Percentiles rank a stretch among this genome's conserved stretches.
These are phyloP conservation scores for Orientallactaga sibirica DNA, from an alignment of 2,797 vertebrate species.

Conservation along the genomic window DNA sequence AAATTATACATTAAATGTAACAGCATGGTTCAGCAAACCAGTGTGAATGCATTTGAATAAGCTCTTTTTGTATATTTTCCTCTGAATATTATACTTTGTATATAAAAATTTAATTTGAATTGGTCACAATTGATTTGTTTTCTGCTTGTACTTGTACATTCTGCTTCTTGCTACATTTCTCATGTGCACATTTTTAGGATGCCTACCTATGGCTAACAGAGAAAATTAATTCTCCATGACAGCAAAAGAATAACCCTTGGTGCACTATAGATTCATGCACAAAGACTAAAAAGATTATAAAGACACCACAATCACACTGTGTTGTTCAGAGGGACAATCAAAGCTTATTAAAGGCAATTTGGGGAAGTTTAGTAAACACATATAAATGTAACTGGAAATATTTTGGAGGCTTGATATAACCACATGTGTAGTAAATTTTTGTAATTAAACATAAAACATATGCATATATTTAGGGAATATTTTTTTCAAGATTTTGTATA, in stretches of 20 bases:
- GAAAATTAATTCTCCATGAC: conserved; percentile 38
- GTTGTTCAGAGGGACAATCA: conserved; percentile 40
- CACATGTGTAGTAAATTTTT: neutral
- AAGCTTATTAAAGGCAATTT: conserved; percentile 20
- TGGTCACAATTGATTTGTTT: conserved; percentile 52
- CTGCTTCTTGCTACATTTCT: conserved; percentile 14
- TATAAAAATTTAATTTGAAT: conserved; percentile 33
- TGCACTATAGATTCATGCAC: neutral
- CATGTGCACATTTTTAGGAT: neutral
- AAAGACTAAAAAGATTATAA: conserved; percentile 11
- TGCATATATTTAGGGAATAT: neutral
- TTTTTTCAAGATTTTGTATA: neutral
- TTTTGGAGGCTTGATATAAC: neutral
- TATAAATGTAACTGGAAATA: neutral
- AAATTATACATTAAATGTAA: conserved; percentile 16
- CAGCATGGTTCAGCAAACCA: neutral
- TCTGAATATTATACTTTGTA: neutral
- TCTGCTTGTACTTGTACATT: neutral
- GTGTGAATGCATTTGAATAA: conserved; percentile 1
- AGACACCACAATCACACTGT: neutral
- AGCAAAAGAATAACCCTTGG: conserved; percentile 4
- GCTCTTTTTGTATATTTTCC: neutral
- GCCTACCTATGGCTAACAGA: neutral
- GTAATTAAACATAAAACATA: neutral
- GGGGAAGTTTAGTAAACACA: neutral